Evolutionary conservation across 2,113 vertebrate species (phyloP).

Genomic region (Callaeas wilsoni): DNA sequence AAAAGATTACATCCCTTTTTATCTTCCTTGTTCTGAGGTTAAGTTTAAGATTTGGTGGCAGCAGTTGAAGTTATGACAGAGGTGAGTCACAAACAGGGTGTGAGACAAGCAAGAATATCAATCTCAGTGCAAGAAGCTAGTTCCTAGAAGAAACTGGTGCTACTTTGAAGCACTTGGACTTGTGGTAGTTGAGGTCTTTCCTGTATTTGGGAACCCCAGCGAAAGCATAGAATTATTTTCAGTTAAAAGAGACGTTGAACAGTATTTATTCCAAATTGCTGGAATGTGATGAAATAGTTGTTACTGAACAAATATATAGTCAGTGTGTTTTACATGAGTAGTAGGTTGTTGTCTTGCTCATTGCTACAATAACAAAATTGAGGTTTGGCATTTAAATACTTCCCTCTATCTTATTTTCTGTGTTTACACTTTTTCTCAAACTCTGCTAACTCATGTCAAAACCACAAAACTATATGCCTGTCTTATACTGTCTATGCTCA

Average conservation of each 20-base stretch:
- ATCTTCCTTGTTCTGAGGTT: not conserved
- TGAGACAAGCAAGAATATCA: not conserved
- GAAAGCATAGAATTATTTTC: not conserved
- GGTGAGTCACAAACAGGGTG: not conserved
- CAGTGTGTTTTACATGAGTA: not conserved
- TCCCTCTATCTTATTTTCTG: not conserved
- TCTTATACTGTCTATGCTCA: not conserved
- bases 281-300: not conserved
- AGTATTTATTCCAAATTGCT: not conserved
- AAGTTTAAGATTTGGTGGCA: not conserved
- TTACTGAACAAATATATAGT: not conserved
- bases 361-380: not conserved
- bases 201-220: fast-evolving
- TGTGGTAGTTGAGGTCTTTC: not conserved
- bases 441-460: fast-evolving
- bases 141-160: not conserved
- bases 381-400: not conserved
- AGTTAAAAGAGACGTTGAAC: not conserved
- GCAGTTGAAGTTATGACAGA: not conserved
- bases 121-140: not conserved
- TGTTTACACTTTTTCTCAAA: not conserved
- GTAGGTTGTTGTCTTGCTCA: not conserved
- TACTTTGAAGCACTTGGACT: not conserved
- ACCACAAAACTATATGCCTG: not conserved
- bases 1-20: not conserved